Conservation (phyloP, 2,888 invertebrate genomes). For the Drosophila seclusa region DNA sequence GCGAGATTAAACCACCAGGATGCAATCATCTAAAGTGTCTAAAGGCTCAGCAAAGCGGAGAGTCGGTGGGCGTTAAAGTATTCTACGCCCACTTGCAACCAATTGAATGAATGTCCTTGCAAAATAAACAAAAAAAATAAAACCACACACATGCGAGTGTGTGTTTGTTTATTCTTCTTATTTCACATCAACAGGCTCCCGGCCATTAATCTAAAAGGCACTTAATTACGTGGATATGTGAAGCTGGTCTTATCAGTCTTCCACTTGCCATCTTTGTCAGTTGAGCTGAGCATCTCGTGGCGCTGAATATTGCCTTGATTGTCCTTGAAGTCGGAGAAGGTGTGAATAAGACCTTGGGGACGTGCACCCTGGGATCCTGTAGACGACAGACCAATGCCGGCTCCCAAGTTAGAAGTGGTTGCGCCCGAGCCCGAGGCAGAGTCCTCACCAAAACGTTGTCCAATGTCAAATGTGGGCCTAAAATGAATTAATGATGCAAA, state of each 20-base stretch:
- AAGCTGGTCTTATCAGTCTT: conserved; percentile 1
- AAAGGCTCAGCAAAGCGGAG: neutral
- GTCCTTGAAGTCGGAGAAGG: conserved; percentile 14
- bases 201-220: conserved; percentile 13
- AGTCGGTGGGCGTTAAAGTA: neutral
- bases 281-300: neutral
- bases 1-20: conserved; percentile 59
- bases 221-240: conserved; percentile 17
- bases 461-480: conserved; percentile 20
- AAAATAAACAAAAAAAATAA: conserved; percentile 17
- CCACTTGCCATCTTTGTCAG: conserved; percentile 17
- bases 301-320: conserved; percentile 8
- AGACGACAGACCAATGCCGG: neutral
- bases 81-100: conserved; percentile 33
- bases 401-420: neutral
- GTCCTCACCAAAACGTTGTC: conserved; percentile 58
- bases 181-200: conserved; percentile 37
- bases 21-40: conserved; percentile 74
- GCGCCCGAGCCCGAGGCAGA: conserved; percentile 22
- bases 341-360: conserved; percentile 6
- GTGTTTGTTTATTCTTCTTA: conserved; percentile 28
- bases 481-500: neutral
- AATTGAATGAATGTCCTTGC: conserved; percentile 25
- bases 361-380: neutral
- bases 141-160: conserved; percentile 10